A percentile compares a stretch with the other conserved stretches of the same genome.
These are phyloP conservation scores for Masnerella sp. DNA, from an alignment of 2,888 invertebrate genomes.

Conservation along the genomic window DNA sequence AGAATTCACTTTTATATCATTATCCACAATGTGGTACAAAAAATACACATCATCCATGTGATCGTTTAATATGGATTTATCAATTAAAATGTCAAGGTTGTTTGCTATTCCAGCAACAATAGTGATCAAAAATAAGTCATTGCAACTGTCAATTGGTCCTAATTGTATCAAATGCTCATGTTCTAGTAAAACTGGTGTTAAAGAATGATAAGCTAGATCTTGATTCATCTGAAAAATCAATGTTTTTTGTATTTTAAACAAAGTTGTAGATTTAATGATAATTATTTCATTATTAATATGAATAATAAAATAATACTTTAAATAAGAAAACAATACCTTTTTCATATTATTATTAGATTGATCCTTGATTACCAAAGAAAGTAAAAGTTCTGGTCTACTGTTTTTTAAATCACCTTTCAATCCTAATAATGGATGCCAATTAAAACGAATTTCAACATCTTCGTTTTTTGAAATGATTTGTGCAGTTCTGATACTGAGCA, in stretches of 20 bases:
- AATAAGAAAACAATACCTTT: slow-evolving; percentile 30
- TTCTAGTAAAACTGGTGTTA: slow-evolving; percentile 61
- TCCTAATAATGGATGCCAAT: slow-evolving; percentile 75
- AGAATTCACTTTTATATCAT: slow-evolving; percentile 70
- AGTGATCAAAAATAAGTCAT: slow-evolving; percentile 79
- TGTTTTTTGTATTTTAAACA: no score
- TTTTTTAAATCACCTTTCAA: slow-evolving; percentile 72
- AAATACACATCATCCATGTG: slow-evolving; percentile 64
- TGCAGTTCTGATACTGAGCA: slow-evolving; percentile 84
- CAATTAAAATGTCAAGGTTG: slow-evolving; percentile 79
- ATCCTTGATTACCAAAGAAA: slow-evolving; percentile 74
- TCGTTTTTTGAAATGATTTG: slow-evolving; percentile 81
- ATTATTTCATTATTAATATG: neutral
- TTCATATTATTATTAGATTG: slow-evolving; percentile 41
- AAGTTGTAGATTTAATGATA: no score
- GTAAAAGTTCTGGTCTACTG: slow-evolving; percentile 73
- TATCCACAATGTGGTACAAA: slow-evolving; percentile 73
- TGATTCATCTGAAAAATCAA: slow-evolving; percentile 26
- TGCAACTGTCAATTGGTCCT: slow-evolving; percentile 70
- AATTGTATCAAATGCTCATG: slow-evolving; percentile 74
- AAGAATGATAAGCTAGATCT: slow-evolving; percentile 36
- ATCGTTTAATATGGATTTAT: slow-evolving; percentile 53
- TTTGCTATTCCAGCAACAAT: slow-evolving; percentile 80
- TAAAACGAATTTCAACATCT: slow-evolving; percentile 71
- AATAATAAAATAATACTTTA: neutral